A percentile compares a stretch with the other conserved stretches of the same genome.
Evolutionary conservation across 2,113 vertebrate genomes (phyloP).

Genomic region (Budorcas taxicolor): DNA sequence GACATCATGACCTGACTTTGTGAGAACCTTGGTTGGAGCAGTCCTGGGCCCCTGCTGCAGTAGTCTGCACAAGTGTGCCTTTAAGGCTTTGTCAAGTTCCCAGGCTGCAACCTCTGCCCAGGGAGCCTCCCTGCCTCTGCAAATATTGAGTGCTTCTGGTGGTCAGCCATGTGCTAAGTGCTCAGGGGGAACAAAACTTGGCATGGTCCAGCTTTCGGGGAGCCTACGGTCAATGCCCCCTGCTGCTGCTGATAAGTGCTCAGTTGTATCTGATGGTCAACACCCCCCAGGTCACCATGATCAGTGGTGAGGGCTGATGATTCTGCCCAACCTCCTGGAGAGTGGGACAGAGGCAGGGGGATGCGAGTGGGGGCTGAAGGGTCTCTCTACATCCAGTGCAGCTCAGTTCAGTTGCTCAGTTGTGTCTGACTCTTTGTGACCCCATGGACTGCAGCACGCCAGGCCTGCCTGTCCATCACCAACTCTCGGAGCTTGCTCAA

Average conservation of each 20-base stretch:
- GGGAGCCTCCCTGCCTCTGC: neutral
- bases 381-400: neutral
- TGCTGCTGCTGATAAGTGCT: neutral
- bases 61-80: neutral
- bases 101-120: neutral
- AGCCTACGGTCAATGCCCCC: rapidly evolving
- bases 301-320: neutral
- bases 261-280: neutral
- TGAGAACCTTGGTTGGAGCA: neutral
- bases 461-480: neutral
- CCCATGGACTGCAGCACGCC: neutral
- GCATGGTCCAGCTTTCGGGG: neutral
- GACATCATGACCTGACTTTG: neutral
- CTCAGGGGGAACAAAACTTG: neutral
- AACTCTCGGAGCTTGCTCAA: neutral
- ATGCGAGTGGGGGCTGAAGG: too few relatives aligned
- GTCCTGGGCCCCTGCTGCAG: neutral
- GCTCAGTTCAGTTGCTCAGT: neutral
- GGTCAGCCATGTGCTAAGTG: neutral
- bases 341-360: rapidly evolving
- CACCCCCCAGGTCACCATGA: neutral
- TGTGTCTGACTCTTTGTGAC: neutral
- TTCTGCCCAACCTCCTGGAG: neutral
- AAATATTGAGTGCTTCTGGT: neutral
- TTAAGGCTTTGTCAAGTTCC: too few relatives aligned